Evolutionary conservation across 30 jellyfish, hydroid and myxozoan genomes (phyloP), one percentile per base, ranked within the genome.

Genomic region (Morbakka virulenta): DNA sequence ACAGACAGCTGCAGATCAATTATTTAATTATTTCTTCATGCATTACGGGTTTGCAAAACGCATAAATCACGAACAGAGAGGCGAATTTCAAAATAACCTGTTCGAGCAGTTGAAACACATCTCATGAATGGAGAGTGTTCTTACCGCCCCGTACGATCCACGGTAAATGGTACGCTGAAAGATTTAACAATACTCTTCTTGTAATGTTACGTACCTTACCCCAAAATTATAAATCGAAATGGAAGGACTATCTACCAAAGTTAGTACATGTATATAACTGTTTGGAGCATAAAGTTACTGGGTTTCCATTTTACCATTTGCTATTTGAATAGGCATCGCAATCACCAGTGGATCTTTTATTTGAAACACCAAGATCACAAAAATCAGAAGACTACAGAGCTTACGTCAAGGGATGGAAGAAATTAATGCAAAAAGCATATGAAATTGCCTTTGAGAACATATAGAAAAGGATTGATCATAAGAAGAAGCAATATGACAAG

Each of bases 11-110:
- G 89, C 84, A 11, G 69, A 63, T 61, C 57, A 30, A 26, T 52
- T 79, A 27, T 79, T 23, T 75, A 61, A 61, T 34, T 74, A 64
- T 34, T 79, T 79, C 41, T 23, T 79, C 2, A 11, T 79, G 30
- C 28, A 76, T 22, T 79, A 35, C 68, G 89, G 89, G 11, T 64
- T 79, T 49, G 52, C 89, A 13, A 35, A 52, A 28, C 33, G 85
- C 21, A 79, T 79, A 14, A 73, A 28, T 32, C 89, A 79, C 29
- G 86, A 79, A 49, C 89, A 79, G 34, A 83, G 89, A 30, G 62
- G 76, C 27, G 89, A 78, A 66, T n/a, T 78, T 78, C 77, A 66
- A 32, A 76, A 78, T 51, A 13, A 64, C 14, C 35, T 78, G 74
- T 78, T 78, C 33, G 74, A 78, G 24, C 66, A 64, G 51, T 49